Percentiles rank a stretch among this genome's conserved stretches.
Conservation (phyloP, 2,888 invertebrate genomes). For the Litoditis marina region DNA sequence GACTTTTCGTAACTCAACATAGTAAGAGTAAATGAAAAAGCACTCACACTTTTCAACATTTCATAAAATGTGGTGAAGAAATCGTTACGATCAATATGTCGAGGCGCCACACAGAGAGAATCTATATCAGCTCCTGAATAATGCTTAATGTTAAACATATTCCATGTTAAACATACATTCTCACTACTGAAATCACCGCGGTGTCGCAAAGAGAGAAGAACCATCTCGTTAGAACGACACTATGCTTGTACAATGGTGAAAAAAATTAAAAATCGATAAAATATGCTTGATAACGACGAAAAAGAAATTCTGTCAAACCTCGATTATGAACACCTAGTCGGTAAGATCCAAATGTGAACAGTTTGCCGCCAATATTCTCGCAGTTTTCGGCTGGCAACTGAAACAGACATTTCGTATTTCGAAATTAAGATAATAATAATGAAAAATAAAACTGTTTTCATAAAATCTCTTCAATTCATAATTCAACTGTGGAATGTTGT, state of each 20-base stretch:
- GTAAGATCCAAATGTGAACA: conserved; percentile 99
- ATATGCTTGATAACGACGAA: not conserved
- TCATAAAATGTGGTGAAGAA: conserved; percentile 95
- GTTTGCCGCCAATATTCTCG: conserved; percentile 87
- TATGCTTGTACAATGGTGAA: not conserved
- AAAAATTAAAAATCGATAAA: not conserved
- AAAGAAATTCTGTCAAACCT: conserved; percentile 12
- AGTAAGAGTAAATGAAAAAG: conserved; percentile 70
- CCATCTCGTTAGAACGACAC: not conserved
- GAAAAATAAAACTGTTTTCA: too few species aligned
- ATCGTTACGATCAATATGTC: conserved; percentile 87
- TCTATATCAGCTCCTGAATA: conserved; percentile 91
- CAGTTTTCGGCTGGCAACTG: conserved; percentile 82
- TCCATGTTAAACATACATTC: not conserved
- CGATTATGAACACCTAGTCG: conserved; percentile 84
- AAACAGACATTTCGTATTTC: not conserved
- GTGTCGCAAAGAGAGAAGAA: not conserved
- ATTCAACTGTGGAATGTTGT: too few species aligned
- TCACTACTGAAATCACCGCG: not conserved
- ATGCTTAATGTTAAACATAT: too few species aligned
- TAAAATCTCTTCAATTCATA: too few species aligned
- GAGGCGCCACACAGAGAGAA: conserved; percentile 92
- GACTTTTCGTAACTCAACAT: not conserved
- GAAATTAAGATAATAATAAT: conserved; percentile 66
- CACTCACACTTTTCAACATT: conserved; percentile 73